phyloP scores from a whole-genome alignment of 2,113 vertebrate genomes.

The Psittacara wagleri region DNA sequence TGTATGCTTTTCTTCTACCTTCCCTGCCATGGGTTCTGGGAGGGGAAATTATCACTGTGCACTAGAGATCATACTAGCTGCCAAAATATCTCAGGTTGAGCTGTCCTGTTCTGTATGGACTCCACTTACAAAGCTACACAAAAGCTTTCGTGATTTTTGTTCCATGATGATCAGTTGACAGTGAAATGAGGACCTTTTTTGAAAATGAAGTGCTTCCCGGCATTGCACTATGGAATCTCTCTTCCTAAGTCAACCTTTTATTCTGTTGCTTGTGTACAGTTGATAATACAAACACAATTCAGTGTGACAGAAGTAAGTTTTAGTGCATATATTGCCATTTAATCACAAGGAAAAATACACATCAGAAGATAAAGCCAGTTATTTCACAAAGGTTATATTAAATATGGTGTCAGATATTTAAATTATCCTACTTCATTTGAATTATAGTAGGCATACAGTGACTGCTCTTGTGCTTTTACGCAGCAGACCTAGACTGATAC shows the following conservation, averaged over 20 bases:
- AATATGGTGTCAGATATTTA: neutral
- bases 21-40: neutral
- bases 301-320: neutral
- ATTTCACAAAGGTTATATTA: neutral
- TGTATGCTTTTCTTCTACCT: neutral
- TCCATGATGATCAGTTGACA: accelerated
- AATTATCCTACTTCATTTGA: neutral
- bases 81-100: neutral
- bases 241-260: neutral
- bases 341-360: neutral
- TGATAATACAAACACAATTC: neutral
- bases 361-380: neutral
- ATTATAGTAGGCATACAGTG: neutral
- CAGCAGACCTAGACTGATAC: neutral
- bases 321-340: neutral
- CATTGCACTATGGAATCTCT: neutral
- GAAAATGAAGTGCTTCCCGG: neutral
- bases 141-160: neutral
- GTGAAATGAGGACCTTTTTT: neutral
- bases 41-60: neutral
- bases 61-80: neutral
- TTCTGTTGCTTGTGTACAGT: neutral
- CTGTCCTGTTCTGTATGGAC: neutral
- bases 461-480: neutral
- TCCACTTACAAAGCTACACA: neutral